Conservation (phyloP, 2,888 invertebrate species). For the Globia sparganii region DNA sequence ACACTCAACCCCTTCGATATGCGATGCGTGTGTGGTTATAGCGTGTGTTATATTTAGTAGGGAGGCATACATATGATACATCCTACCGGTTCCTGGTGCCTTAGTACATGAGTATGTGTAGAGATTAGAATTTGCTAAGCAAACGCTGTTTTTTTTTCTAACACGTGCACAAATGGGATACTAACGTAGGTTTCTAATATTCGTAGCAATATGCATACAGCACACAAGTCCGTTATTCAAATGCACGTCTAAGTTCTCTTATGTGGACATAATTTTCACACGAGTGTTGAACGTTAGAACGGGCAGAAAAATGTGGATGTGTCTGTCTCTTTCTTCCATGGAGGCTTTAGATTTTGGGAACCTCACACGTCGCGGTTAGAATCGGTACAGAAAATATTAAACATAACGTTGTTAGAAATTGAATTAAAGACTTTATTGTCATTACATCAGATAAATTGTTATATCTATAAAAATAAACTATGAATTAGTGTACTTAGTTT, state of each 20-base stretch:
- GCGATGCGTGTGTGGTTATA: constrained; percentile 86
- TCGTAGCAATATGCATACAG: constrained; percentile 38
- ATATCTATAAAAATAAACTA: not conserved
- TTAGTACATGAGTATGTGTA: constrained; percentile 89
- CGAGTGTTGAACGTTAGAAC: constrained; percentile 66
- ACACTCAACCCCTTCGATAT: constrained; percentile 85
- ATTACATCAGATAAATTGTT: not conserved
- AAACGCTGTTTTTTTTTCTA: constrained; percentile 88
- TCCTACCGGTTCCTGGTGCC: constrained; percentile 81
- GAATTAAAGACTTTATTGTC: not conserved
- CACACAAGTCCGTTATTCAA: constrained; percentile 64
- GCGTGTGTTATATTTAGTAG: constrained; percentile 83
- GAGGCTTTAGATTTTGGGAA: constrained; percentile 64
- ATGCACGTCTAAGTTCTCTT: constrained; percentile 71
- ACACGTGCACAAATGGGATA: constrained; percentile 77
- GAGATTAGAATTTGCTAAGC: constrained; percentile 91
- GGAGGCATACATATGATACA: constrained; percentile 83
- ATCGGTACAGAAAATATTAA: constrained; percentile 43
- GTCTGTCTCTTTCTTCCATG: constrained; percentile 63
- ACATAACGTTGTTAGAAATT: constrained; percentile 10
- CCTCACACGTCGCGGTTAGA: constrained; percentile 66
- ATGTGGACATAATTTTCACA: constrained; percentile 72
- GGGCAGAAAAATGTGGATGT: constrained; percentile 63
- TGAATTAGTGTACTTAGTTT: not conserved
- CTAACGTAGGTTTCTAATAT: constrained; percentile 78